Percentiles rank a stretch among this genome's conserved stretches.
These are phyloP conservation scores for Bolinopsis microptera DNA, from an alignment of 37 sponge, comb jelly and placozoan species.

Conservation along the genomic window DNA sequence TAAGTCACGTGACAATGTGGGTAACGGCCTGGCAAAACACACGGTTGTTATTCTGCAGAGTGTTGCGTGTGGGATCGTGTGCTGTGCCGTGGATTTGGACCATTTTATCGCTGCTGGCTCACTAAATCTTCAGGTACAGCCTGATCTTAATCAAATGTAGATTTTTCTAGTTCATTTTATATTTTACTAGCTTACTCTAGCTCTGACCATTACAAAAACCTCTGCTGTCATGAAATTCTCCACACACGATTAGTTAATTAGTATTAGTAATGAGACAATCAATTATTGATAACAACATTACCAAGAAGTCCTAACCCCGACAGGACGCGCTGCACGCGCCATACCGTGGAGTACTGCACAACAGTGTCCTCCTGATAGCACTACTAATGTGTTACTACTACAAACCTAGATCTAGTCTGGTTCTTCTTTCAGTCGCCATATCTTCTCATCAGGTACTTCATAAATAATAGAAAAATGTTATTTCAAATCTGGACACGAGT, in stretches of 20 bases:
- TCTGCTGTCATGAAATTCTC: too few species aligned
- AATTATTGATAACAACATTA: too few species aligned
- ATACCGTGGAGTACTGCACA: background rate
- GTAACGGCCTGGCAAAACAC: conserved; percentile 31
- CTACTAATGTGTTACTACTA: background rate
- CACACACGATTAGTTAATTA: too few species aligned
- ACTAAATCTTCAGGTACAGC: background rate
- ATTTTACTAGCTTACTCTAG: background rate
- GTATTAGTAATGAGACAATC: too few species aligned
- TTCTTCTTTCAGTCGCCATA: background rate
- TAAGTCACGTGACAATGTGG: background rate
- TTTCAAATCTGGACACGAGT: too few species aligned
- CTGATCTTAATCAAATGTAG: background rate
- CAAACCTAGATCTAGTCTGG: background rate
- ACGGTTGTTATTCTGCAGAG: conserved; percentile 33
- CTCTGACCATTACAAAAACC: too few species aligned
- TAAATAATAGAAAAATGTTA: too few species aligned
- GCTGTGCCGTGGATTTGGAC: conserved; percentile 38
- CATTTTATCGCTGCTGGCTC: conserved; percentile 35
- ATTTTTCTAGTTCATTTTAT: background rate
- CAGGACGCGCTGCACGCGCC: conserved; percentile 31
- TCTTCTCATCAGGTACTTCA: conserved; percentile 33
- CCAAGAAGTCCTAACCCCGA: too few species aligned
- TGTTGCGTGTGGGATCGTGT: conserved; percentile 2
- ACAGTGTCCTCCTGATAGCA: background rate